Conservation (phyloP, 2,888 invertebrate genomes). For the Tetragnatha montana region DNA sequence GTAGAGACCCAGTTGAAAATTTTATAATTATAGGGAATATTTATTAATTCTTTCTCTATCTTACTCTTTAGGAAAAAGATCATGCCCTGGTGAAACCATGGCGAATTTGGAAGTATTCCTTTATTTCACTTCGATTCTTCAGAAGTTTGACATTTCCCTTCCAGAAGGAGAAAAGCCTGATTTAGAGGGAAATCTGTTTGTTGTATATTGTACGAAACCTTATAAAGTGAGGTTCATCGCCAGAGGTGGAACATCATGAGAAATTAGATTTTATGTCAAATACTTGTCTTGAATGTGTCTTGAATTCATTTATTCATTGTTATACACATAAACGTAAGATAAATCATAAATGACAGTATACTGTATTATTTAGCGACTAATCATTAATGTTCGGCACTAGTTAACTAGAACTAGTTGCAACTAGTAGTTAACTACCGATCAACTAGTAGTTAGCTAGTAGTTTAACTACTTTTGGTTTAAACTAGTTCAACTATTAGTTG, state of each 20-base stretch:
- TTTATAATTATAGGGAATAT: neutral
- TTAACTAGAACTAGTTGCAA: too few species aligned
- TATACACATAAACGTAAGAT: neutral
- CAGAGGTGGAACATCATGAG: neutral
- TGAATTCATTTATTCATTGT: neutral
- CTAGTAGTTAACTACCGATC: too few species aligned
- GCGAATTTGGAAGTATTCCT: slow-evolving; percentile 71
- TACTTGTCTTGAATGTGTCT: neutral
- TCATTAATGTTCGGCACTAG: too few species aligned
- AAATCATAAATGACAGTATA: too few species aligned
- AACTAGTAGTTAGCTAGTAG: too few species aligned
- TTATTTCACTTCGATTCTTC: slow-evolving; percentile 69
- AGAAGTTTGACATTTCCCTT: slow-evolving; percentile 65
- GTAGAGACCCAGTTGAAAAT: too few species aligned
- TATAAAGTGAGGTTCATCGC: slow-evolving; percentile 15
- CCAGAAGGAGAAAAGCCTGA: slow-evolving; percentile 45
- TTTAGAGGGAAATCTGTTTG: slow-evolving; percentile 36
- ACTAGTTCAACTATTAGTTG: too few species aligned
- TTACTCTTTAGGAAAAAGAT: slow-evolving; percentile 49
- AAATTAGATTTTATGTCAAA: neutral
- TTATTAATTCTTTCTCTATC: neutral
- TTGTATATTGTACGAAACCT: slow-evolving; percentile 26
- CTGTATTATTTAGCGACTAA: too few species aligned
- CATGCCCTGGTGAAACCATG: slow-evolving; percentile 71
- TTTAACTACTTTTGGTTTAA: too few species aligned